Conservation (phyloP, 2,113 vertebrate species). For the Cathartes aura region DNA sequence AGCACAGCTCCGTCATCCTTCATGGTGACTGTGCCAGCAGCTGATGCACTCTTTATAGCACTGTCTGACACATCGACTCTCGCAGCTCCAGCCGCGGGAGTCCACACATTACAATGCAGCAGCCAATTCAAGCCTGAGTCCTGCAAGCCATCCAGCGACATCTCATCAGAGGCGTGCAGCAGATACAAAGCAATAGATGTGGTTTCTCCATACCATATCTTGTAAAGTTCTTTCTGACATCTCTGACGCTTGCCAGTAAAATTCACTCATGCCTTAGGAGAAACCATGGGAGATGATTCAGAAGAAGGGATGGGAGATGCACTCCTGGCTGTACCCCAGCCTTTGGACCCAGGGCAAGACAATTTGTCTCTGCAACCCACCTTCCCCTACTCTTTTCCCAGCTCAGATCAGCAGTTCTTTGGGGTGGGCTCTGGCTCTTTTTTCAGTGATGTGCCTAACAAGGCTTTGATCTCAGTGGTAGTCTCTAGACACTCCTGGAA, state of each 20-base stretch:
- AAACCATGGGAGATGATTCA: neutral
- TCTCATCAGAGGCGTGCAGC: neutral
- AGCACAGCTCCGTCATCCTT: neutral
- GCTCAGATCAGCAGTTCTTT: neutral
- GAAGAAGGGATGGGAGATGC: neutral
- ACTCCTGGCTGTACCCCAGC: neutral
- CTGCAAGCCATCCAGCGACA: neutral
- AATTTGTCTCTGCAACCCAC: neutral
- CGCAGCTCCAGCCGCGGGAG: neutral
- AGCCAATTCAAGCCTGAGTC: neutral
- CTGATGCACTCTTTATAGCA: neutral
- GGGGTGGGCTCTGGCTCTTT: neutral
- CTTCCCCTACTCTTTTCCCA: neutral
- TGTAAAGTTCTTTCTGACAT: neutral
- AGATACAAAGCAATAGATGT: rapidly evolving
- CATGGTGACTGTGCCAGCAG: neutral
- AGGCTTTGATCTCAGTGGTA: neutral
- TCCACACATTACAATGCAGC: neutral
- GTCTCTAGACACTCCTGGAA: neutral
- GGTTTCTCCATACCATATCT: neutral
- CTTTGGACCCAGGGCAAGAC: neutral
- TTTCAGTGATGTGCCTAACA: neutral
- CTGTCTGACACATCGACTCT: neutral
- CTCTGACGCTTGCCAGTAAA: neutral
- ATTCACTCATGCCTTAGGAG: neutral